Percentiles rank a stretch among this genome's conserved stretches.
These are phyloP conservation scores for Tenodera sinensis DNA, from an alignment of 2,888 invertebrate species.

Conservation along the genomic window DNA sequence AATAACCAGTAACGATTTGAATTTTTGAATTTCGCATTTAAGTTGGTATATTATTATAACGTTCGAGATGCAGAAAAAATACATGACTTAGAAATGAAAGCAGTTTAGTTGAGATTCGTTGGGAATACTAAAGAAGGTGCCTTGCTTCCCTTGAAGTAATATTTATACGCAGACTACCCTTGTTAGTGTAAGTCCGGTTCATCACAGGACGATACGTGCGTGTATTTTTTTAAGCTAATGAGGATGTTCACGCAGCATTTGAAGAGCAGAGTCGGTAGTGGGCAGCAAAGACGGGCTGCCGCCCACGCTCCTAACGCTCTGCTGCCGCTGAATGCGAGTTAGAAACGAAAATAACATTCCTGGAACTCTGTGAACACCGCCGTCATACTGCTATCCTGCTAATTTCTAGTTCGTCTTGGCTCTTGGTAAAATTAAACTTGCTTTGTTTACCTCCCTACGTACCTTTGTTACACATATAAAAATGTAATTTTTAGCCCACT, in stretches of 20 bases:
- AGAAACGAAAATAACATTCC: not conserved
- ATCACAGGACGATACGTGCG: not conserved
- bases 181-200: not conserved
- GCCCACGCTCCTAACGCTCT: not conserved
- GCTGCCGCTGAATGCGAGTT: not conserved
- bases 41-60: no score
- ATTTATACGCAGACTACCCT: not conserved
- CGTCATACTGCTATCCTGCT: not conserved
- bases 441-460: not conserved
- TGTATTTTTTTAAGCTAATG: not conserved
- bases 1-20: no score
- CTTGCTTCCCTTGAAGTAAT: not conserved
- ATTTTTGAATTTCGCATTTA: no score
- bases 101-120: no score
- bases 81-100: no score
- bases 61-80: no score
- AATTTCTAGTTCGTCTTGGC: not conserved
- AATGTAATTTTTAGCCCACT: not conserved
- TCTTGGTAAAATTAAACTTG: not conserved
- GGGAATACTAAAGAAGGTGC: no score
- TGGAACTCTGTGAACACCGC: not conserved
- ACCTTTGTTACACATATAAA: no score
- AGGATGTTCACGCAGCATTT: not conserved
- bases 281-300: no score
- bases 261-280: not conserved